Evolutionary conservation across 2,113 vertebrate genomes (phyloP), one percentile per base, ranked within the genome.

Genomic region (Amblyornis subalaris): DNA sequence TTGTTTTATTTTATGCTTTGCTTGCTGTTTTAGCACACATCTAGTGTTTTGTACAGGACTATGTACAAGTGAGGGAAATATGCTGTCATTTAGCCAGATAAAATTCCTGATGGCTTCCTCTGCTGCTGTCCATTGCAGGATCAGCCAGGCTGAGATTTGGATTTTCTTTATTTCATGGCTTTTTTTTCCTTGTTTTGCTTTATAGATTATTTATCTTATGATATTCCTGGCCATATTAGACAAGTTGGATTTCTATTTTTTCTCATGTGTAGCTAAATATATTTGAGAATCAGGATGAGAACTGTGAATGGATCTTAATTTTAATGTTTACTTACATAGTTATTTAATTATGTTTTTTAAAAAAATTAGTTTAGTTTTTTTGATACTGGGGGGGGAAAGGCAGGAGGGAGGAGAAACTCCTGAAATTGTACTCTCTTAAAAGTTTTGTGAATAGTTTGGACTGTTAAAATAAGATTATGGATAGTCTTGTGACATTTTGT

Each of bases 161-260:
- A 25, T 44, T 45, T 64, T 36, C 12, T 22, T 22, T 42, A 9
- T 48, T 29, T 33, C 0, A 0, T 20, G 5, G 29, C 2, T 3
- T 51, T 62, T 1, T 16, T 11, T 24, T 13, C 3, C 18, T 9
- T 12, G 5, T 21, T 60, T 38, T 26, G 2, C 5, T 79, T 71
- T 29, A 25, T 6, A 4, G 44, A 17, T 24, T 1, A 22, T 57
- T 64, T 51, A 8, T 17, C 23, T 38, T 38, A 9, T 8, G 10
- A 10, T 76, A 58, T 15, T 54, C 5, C 11, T 35, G 80, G 19
- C 5, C 2, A 2, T 33, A 42, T 3, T 16, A n/a, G 20, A 26
- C 9, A 57, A 79, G 10, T 3, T 79, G 33, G 6, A 12, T 45
- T 65, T 70, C 23, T 50, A 14, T 16, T 35, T 91, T 73, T 80